Evolutionary conservation across 2,797 vertebrate species (phyloP).

Genomic region (Pseudomugil gertrudae): DNA sequence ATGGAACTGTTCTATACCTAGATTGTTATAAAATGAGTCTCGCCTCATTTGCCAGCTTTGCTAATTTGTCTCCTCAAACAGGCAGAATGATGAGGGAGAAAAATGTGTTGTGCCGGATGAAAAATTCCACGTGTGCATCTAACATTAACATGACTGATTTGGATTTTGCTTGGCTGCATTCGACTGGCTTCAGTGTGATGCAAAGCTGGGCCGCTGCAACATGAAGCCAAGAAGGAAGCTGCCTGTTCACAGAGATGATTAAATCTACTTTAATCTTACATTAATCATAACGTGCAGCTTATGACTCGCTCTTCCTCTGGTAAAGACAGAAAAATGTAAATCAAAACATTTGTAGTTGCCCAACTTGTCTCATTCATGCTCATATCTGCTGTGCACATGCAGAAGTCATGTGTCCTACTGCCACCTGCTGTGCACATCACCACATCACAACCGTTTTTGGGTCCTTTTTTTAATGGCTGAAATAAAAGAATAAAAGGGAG

Average conservation of each 20-base stretch:
- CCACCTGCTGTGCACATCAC: constrained; percentile 46
- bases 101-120: not conserved
- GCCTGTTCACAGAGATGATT: constrained; percentile 32
- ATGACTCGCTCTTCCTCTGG: constrained; percentile 10
- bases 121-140: not conserved
- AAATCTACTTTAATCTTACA: constrained; percentile 27
- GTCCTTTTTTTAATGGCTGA: not conserved
- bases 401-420: constrained; percentile 35
- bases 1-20: not conserved
- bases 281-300: not conserved
- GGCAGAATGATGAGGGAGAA: not conserved
- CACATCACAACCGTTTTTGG: constrained; percentile 8
- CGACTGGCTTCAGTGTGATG: constrained; percentile 24
- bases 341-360: not conserved
- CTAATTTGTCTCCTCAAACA: not conserved
- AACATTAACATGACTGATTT: not conserved
- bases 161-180: constrained; percentile 2
- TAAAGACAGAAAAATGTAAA: not conserved
- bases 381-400: not conserved
- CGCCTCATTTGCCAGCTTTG: not conserved
- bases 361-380: not conserved
- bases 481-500: rapidly evolving
- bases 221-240: constrained; percentile 34
- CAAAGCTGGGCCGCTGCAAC: constrained; percentile 62
- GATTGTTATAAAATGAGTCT: not conserved